A percentile compares a stretch with the other conserved stretches of the same genome.
phyloP scores from a whole-genome alignment of 2,797 vertebrate species.

The Nyctalus aviator region DNA sequence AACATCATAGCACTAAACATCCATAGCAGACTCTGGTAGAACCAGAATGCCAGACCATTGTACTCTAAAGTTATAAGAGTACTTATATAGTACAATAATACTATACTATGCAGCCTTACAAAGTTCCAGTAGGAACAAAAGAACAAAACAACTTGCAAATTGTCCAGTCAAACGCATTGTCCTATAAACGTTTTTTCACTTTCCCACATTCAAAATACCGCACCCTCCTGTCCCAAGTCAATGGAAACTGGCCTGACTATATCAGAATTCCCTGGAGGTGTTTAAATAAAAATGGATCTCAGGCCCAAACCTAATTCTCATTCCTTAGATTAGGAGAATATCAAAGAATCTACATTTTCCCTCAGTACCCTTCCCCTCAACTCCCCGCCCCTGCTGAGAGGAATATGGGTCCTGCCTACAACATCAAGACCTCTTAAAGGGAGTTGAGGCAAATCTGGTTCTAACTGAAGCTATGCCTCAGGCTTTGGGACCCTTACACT shows the following conservation, averaged over 20 bases:
- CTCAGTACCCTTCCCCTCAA: not conserved
- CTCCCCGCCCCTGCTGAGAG: not conserved
- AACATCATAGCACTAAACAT: not conserved
- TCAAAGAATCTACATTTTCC: slow-evolving; percentile 13
- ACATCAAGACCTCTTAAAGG: slow-evolving; percentile 48
- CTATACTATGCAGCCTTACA: not conserved
- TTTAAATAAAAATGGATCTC: not conserved
- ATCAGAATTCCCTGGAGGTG: not conserved
- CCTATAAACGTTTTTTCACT: not conserved
- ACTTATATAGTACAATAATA: not conserved
- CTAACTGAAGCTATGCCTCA: slow-evolving; percentile 3
- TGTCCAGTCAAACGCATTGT: not conserved
- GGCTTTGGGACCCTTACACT: not conserved
- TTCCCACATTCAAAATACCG: not conserved
- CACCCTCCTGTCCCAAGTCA: not conserved
- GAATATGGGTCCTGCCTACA: not conserved
- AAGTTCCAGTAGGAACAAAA: not conserved
- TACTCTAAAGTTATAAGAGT: not conserved
- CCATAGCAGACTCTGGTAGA: not conserved
- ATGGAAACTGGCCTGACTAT: not conserved
- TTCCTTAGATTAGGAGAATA: not conserved
- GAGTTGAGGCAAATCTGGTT: not conserved
- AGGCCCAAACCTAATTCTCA: not conserved
- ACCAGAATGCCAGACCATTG: not conserved
- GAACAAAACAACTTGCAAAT: not conserved